Conservation (phyloP, 2,888 invertebrate genomes). For the Scaptomyza reducta region DNA sequence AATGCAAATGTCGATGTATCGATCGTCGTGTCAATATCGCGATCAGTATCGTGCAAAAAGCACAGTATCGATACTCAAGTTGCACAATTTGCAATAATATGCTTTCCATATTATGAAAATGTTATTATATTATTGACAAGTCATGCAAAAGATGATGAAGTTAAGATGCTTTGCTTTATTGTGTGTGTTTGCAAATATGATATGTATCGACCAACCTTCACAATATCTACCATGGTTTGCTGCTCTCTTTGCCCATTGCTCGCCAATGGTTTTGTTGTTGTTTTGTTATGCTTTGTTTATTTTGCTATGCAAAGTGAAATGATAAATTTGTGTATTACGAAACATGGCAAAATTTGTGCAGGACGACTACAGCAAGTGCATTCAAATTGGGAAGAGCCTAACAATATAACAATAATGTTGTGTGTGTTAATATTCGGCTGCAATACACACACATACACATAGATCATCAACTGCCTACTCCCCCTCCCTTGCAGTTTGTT, state of each 20-base stretch:
- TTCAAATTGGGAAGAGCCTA: conserved; percentile 7
- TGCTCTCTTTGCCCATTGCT: neutral
- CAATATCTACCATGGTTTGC: neutral
- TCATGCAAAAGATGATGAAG: neutral
- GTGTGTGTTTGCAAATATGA: neutral
- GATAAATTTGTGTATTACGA: neutral
- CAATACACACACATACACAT: neutral
- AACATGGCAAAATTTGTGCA: conserved; percentile 18
- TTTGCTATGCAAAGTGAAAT: neutral
- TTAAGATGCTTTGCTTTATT: neutral
- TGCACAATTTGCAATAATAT: neutral
- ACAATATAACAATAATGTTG: conserved; percentile 2
- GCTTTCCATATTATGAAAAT: neutral
- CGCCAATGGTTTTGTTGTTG: neutral
- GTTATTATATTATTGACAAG: neutral
- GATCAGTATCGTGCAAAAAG: neutral
- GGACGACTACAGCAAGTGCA: neutral
- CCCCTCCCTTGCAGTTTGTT: neutral
- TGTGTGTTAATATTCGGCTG: neutral
- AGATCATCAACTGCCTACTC: neutral
- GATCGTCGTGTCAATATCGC: neutral
- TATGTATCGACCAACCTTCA: neutral
- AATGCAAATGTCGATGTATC: conserved; percentile 7
- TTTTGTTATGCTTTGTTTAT: conserved; percentile 12
- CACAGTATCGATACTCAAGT: neutral